Evolutionary conservation across 2,113 vertebrate species (phyloP).

Genomic region (Pycnonotus jocosus): DNA sequence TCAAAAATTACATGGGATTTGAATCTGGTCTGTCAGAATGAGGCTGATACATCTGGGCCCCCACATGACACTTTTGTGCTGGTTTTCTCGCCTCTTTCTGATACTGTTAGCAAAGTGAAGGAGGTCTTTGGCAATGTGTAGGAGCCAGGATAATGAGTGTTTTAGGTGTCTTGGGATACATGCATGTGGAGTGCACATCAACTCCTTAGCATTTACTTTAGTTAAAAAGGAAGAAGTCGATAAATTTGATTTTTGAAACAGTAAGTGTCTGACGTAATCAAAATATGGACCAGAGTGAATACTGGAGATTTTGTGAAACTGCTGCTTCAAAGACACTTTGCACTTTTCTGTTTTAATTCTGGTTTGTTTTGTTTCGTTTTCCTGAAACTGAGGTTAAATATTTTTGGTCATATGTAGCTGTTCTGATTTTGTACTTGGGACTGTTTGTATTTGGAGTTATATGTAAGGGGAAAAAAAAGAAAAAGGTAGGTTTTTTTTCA

Average conservation of each 20-base stretch:
- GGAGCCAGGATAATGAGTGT: neutral
- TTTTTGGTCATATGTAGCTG: neutral
- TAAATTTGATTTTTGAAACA: neutral
- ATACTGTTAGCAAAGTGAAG: neutral
- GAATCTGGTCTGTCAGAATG: neutral
- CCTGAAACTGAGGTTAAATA: neutral
- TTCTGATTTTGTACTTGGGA: neutral
- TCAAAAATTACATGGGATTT: neutral
- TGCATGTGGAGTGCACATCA: rapidly evolving
- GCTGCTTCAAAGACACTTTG: neutral
- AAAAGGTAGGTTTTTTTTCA: neutral
- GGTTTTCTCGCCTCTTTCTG: neutral
- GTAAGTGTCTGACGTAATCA: neutral
- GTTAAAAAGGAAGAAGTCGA: neutral
- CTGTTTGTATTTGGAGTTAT: neutral
- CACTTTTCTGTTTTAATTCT: neutral
- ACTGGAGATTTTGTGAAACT: neutral
- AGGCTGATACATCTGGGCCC: neutral
- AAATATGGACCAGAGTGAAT: neutral
- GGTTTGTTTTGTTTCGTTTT: neutral
- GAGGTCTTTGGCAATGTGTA: neutral
- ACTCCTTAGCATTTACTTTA: neutral
- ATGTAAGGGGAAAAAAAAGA: neutral
- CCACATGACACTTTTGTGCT: neutral
- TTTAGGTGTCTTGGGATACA: neutral